phyloP scores from a whole-genome alignment of 2,888 invertebrate genomes.

The Monochamus alternatus region DNA sequence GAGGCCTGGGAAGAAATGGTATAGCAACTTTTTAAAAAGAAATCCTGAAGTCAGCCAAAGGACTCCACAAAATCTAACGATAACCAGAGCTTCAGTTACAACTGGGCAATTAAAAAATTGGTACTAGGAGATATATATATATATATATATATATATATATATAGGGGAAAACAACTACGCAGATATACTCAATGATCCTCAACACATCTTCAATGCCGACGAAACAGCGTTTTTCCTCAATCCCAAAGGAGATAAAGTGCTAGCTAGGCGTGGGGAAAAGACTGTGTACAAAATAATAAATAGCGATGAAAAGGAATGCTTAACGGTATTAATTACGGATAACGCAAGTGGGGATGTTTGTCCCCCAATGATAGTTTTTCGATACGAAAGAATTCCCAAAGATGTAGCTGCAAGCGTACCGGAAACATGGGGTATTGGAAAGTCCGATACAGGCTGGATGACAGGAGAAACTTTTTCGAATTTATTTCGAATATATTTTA shows the following conservation, averaged over 20 bases:
- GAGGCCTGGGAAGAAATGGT: not conserved
- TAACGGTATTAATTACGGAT: constrained; percentile 41
- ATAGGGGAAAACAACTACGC: not conserved
- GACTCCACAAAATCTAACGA: not conserved
- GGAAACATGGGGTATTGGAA: too few relatives aligned
- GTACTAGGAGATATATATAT: not conserved
- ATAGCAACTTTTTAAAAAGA: not conserved
- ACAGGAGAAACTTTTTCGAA: too few relatives aligned
- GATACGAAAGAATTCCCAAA: too few relatives aligned
- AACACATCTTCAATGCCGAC: not conserved
- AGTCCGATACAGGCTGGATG: too few relatives aligned
- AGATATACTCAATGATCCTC: not conserved
- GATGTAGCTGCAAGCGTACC: too few relatives aligned
- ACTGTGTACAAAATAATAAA: constrained; percentile 29
- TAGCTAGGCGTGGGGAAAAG: too few relatives aligned
- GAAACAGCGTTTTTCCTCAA: not conserved
- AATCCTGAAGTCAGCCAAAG: not conserved
- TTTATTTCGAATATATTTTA: constrained; percentile 63
- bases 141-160: not conserved
- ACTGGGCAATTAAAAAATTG: not conserved
- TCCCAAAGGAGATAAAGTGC: not conserved
- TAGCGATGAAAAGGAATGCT: constrained; percentile 44
- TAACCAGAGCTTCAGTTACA: not conserved
- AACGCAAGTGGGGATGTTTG: constrained; percentile 39
- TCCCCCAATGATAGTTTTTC: constrained; percentile 29